Evolutionary conservation across 2,113 vertebrate species (phyloP).

Genomic region (Chaenocephalus aceratus): DNA sequence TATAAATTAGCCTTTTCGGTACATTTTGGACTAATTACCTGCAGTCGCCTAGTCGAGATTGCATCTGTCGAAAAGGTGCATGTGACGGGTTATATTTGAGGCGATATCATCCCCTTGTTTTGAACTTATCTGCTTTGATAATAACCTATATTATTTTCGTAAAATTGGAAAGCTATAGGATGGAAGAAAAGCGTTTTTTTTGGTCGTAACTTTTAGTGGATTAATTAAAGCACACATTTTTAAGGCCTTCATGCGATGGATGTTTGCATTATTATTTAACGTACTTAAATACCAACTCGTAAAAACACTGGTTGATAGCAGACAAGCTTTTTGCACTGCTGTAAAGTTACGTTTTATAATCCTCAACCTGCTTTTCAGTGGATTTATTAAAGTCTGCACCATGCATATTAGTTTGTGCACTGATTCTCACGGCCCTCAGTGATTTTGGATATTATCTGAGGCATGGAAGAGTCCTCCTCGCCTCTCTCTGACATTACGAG

Average conservation of each 20-base stretch:
- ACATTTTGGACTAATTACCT: background rate
- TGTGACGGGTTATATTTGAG: background rate
- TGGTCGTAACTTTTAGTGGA: too few species aligned
- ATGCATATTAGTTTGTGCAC: too few species aligned
- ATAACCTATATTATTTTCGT: background rate
- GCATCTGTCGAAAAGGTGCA: background rate
- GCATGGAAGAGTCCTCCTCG: conserved; percentile 50
- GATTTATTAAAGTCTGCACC: background rate
- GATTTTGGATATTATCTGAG: too few species aligned
- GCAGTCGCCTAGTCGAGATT: background rate
- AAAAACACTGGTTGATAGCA: background rate
- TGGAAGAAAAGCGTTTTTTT: too few species aligned
- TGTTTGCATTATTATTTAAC: too few species aligned
- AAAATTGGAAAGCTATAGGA: too few species aligned
- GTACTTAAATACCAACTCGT: too few species aligned
- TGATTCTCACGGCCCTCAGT: too few species aligned
- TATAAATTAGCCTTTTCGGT: background rate
- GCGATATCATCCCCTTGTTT: background rate
- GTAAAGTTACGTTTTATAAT: background rate
- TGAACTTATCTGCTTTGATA: background rate
- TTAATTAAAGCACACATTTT: too few species aligned
- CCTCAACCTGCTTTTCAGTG: background rate
- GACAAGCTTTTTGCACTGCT: background rate
- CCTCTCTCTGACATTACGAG: conserved; percentile 63
- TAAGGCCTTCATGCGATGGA: too few species aligned